Evolutionary conservation across 2,113 vertebrate genomes (phyloP), one percentile per base, ranked within the genome.

Genomic region (Gallinago jamesoni): DNA sequence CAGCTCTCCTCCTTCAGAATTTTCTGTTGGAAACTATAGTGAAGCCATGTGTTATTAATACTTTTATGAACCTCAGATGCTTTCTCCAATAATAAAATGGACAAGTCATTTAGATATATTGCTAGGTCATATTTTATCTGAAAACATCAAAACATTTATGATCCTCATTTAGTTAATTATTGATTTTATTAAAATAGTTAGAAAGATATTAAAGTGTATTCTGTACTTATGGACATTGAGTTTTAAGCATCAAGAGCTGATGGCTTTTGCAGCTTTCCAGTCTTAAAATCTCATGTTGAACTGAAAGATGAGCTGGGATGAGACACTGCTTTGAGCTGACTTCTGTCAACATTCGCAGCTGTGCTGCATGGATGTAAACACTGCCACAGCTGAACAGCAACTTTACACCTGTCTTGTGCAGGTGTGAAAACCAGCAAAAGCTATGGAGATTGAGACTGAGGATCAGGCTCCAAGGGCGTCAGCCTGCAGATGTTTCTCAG

Each of bases 121-220:
- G 50, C 67, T 94, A 9, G 35, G 57, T 89, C 74, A 79, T 63
- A 60, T 78, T 93, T 74, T 39, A 64, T 77, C 35, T 63, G 47
- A 70, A 67, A 92, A 33, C 23, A 50, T 37, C 47, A 37, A 92
- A 93, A 77, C 39, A 18, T 81, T 94, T 94, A 88, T 84, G 73
- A 79, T 75, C 41, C 52, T 87, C 41, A 35, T 82, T 85, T 87
- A 89, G 74, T 50, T 96, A 94, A 82, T 94, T 77, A 80, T 48
- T 77, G 68, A 53, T 90, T 92, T 94, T 77, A 90, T 68, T 92
- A 72, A 90, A 89, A 43, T 24, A 53, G n/a, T 91, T 93, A 66
- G 47, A 81, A 91, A 63, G 82, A 47, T 45, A 39, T 81, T 91
- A 62, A 80, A 80, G 18, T 30, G 8, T 72, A 48, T 52, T 89